These are phyloP conservation scores for Drosophila borealis DNA, from an alignment of 2,888 invertebrate genomes.

Conservation along the genomic window DNA sequence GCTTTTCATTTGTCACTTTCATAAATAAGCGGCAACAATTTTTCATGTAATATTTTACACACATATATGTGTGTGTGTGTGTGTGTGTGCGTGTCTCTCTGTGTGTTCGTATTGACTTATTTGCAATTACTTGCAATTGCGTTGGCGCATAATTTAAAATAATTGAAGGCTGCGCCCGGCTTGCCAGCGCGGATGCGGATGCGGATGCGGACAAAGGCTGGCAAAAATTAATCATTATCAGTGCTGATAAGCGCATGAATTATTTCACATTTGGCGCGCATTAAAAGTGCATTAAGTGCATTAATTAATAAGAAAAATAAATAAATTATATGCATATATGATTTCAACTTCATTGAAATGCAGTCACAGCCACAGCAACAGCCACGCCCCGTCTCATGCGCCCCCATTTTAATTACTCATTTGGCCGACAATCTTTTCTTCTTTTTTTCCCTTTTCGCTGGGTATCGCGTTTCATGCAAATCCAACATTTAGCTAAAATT, in stretches of 20 bases:
- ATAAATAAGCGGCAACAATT: constrained; percentile 58
- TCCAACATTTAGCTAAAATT: constrained; percentile 66
- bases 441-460: neutral
- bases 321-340: neutral
- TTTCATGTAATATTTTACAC: constrained; percentile 49
- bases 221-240: constrained; percentile 73
- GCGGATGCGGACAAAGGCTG: constrained; percentile 44
- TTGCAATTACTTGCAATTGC: constrained; percentile 51
- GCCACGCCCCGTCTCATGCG: neutral
- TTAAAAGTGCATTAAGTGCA: constrained; percentile 75
- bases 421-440: constrained; percentile 7
- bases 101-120: constrained; percentile 27
- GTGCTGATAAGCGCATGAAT: constrained; percentile 73
- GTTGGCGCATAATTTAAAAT: constrained; percentile 61
- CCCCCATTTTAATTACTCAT: constrained; percentile 18
- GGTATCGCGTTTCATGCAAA: constrained; percentile 71
- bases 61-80: neutral
- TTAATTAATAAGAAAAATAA: constrained; percentile 62
- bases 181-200: constrained; percentile 31
- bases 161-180: constrained; percentile 58
- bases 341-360: constrained; percentile 25
- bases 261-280: constrained; percentile 73
- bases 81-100: constrained; percentile 1
- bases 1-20: constrained; percentile 73
- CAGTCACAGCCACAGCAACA: neutral